A percentile compares a stretch with the other conserved stretches of the same genome.
Evolutionary conservation across 1,140 invertebrate species (phyloP).

Genomic region (Cotesia glomerata): DNA sequence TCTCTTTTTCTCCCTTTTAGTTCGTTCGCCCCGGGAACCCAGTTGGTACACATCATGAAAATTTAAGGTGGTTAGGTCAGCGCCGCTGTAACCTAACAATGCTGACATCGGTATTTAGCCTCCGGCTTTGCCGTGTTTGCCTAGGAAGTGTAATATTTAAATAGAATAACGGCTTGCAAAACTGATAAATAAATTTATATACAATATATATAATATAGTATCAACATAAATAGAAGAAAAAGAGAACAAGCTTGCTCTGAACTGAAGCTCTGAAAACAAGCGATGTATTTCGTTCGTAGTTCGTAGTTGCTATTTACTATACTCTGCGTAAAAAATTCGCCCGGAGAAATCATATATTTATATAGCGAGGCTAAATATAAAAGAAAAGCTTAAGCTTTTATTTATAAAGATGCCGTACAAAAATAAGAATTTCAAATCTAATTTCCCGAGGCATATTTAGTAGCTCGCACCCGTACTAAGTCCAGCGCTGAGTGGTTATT

Average conservation of each 20-base stretch:
- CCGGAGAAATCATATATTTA: neutral
- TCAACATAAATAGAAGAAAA: too few species aligned
- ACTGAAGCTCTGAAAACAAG: too few species aligned
- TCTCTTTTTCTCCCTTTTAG: neutral
- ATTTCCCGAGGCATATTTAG: slow-evolving; percentile 35
- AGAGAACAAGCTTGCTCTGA: too few species aligned
- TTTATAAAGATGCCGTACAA: slow-evolving; percentile 9
- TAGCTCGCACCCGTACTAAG: slow-evolving; percentile 18
- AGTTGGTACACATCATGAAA: slow-evolving; percentile 29
- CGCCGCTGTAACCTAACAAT: slow-evolving; percentile 13
- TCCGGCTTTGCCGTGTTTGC: neutral
- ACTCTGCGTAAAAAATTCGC: too few species aligned
- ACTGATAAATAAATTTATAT: neutral
- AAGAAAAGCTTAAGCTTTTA: neutral
- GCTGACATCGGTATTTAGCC: slow-evolving; percentile 25
- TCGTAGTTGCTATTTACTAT: too few species aligned
- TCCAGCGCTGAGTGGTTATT: neutral
- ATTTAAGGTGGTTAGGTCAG: slow-evolving; percentile 29
- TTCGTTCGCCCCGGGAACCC: neutral
- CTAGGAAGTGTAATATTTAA: too few species aligned
- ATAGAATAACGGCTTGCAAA: neutral
- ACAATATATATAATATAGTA: too few species aligned
- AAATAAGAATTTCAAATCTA: slow-evolving; percentile 39
- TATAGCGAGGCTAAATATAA: neutral
- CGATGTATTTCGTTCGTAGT: too few species aligned